Base-by-base conservation (phyloP, 1,140 invertebrate species). In the Steinernema khuongi region DNA sequence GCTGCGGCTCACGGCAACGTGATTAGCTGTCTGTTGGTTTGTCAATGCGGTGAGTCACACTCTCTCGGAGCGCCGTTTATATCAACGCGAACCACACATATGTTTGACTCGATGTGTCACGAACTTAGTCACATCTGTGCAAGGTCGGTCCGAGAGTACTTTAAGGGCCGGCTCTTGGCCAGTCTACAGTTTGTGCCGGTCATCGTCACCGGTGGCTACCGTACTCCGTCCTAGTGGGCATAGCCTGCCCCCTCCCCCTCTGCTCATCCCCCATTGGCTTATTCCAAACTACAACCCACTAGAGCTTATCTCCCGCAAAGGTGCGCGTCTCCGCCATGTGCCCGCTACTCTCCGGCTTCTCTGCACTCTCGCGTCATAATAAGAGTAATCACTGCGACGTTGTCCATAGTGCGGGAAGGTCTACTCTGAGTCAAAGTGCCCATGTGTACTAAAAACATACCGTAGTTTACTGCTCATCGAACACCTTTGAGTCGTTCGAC, bases 381-480 rank as follows among this genome's bases (percentile, higher is more conserved):
- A 14, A 60, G 50, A 11, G 50, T 60, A 60, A 60, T 60, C 26
- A 60, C 50, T 14, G 22, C 50, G 11, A 14, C 50, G 50, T 26
- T 60, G 50, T 41, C 36, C n/a, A 41, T 11, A 41, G 36, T 41
- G 36, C 11, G 50, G n/a, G 22, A 60, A 60, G 50, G 50, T 60
- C 50, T 60, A n/a, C 26, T 26, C 22, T 41, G 36, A 41, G 7
- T 41, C 36, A 41, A 41, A 41, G 22, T 26, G 22, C n/a, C n/a
- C n/a, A n/a, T 26, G 11, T 60, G 50, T 22, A 60, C 50, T 60
- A 60, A 60, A 60, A 60, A 60, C 50, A 7, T 60, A 60, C 50
- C 50, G 50, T 60, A 60, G 19, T 60, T 22, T n/a, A n/a, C 7
- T 22, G 36, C n/a, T n/a, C n/a, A 7, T 41, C 7, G 36, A 41